Percentiles rank a stretch among this genome's conserved stretches.
phyloP scores from a whole-genome alignment of 2,797 vertebrate species.

The Enteromius viviparus region DNA sequence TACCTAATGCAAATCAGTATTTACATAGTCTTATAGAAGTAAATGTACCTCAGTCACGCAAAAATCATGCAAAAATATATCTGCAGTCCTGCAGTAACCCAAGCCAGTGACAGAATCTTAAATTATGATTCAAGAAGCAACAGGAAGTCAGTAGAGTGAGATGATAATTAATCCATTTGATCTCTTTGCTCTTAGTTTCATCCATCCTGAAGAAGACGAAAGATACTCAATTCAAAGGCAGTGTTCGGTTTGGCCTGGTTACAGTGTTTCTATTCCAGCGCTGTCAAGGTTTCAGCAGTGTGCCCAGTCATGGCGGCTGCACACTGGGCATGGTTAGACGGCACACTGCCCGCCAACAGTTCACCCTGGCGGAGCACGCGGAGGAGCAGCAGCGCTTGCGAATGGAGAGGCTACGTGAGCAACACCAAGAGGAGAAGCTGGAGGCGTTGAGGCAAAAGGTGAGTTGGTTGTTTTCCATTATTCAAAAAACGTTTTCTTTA shows the following conservation, averaged over 20 bases:
- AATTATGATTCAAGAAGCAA: neutral
- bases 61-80: neutral
- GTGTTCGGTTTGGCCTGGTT: constrained; percentile 89
- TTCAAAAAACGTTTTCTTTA: neutral
- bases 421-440: constrained; percentile 89
- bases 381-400: constrained; percentile 84
- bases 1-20: neutral
- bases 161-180: neutral
- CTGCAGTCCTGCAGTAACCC: neutral
- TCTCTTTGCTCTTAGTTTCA: constrained; percentile 71
- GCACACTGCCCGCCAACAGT: constrained; percentile 82
- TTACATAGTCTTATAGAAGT: neutral
- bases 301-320: constrained; percentile 93
- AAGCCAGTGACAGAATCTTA: neutral
- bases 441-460: constrained; percentile 87
- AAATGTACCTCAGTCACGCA: neutral
- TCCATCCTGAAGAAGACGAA: constrained; percentile 93
- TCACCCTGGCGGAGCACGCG: constrained; percentile 88
- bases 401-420: constrained; percentile 83
- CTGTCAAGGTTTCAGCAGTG: constrained; percentile 96
- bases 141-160: neutral
- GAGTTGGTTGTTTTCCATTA: constrained; percentile 38
- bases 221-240: constrained; percentile 77
- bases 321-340: constrained; percentile 91
- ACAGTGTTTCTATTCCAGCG: constrained; percentile 95